These are phyloP conservation scores for Cosmorhoe ocellata DNA, from an alignment of 2,888 invertebrate genomes.

Conservation along the genomic window DNA sequence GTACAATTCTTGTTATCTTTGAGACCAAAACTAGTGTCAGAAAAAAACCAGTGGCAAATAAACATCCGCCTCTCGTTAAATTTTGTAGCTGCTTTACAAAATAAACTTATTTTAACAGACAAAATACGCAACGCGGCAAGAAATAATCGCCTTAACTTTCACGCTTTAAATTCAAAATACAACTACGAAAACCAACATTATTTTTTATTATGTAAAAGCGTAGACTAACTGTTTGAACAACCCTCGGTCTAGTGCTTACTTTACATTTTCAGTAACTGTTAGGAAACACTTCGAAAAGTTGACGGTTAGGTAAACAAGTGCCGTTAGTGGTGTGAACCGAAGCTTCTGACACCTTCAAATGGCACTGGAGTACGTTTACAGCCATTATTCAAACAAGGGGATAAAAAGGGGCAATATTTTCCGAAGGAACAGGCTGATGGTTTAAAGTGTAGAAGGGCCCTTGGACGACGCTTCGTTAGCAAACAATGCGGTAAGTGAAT, in stretches of 20 bases:
- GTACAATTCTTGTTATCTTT: not conserved
- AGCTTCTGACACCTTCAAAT: conserved; percentile 77
- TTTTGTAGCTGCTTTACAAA: not conserved
- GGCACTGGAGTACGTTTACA: conserved; percentile 76
- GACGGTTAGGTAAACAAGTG: conserved; percentile 77
- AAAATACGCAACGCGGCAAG: conserved; percentile 13
- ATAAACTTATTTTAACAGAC: conserved; percentile 2
- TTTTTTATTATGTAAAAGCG: conserved; percentile 41
- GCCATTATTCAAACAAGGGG: conserved; percentile 81
- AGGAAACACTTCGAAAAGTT: conserved; percentile 77
- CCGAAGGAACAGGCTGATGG: conserved; percentile 77
- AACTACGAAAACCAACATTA: conserved; percentile 22
- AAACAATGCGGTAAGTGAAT: conserved; percentile 66
- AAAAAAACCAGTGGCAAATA: too few relatives aligned
- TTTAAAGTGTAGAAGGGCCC: conserved; percentile 78
- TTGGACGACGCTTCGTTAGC: conserved; percentile 77
- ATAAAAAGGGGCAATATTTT: conserved; percentile 82
- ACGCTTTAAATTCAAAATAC: conserved; percentile 18
- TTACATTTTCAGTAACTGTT: conserved; percentile 72
- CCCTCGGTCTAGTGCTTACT: conserved; percentile 71
- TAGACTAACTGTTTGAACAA: conserved; percentile 52
- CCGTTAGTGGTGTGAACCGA: conserved; percentile 69
- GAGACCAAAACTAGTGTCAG: not conserved
- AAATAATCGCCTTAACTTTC: conserved; percentile 21
- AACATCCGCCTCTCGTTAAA: conserved; percentile 5